Percentiles rank a stretch among this genome's conserved stretches.
phyloP scores from a whole-genome alignment of 2,113 vertebrate species.

The Peromyscus californicus region DNA sequence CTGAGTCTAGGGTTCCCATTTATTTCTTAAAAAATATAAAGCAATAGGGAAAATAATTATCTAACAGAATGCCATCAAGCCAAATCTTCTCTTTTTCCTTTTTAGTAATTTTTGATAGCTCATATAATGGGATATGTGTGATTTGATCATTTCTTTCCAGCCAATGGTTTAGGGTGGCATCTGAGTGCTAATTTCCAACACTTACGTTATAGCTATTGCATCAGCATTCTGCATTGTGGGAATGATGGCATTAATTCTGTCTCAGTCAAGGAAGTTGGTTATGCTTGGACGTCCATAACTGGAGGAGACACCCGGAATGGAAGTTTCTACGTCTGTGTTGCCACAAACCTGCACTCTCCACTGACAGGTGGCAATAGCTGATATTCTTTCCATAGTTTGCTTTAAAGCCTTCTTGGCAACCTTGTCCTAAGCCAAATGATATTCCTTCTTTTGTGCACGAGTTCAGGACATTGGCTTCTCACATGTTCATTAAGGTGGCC shows the following conservation, averaged over 20 bases:
- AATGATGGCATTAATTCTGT: not conserved
- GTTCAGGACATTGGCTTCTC: not conserved
- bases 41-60: not conserved
- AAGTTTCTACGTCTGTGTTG: not conserved
- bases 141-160: not conserved
- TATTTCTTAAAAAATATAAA: not conserved
- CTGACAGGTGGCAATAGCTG: not conserved
- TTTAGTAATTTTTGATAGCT: not conserved
- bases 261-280: not conserved
- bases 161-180: not conserved
- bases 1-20: not conserved
- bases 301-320: too few species aligned
- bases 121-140: not conserved
- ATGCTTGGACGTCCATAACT: not conserved
- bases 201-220: not conserved
- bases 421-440: conserved; percentile 79
- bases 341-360: not conserved
- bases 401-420: conserved; percentile 25
- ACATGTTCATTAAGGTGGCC: not conserved
- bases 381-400: conserved; percentile 68
- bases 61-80: not conserved
- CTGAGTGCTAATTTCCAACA: not conserved
- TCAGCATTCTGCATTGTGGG: not conserved
- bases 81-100: not conserved
- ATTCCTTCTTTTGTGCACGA: conserved; percentile 63